Percentiles rank a stretch among this genome's conserved stretches.
phyloP scores from a whole-genome alignment of 2,888 invertebrate genomes.

The Dicyrtomina minuta region DNA sequence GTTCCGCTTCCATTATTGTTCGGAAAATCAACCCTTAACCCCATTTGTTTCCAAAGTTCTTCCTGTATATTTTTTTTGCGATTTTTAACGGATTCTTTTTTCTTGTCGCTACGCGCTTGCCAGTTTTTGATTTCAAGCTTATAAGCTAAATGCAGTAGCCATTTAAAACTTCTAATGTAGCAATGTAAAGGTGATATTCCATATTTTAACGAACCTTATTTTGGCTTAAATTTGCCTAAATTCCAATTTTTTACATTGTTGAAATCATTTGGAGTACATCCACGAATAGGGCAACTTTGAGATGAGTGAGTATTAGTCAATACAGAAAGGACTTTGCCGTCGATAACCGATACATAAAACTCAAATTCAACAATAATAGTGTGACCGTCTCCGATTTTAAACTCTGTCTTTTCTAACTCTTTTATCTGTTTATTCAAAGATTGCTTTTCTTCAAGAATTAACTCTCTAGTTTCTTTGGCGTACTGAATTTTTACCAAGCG shows the following conservation, averaged over 20 bases:
- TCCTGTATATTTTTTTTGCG: not conserved
- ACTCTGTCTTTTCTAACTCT: not conserved
- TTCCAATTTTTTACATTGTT: not conserved
- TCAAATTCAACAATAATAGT: not conserved
- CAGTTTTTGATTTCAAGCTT: not conserved
- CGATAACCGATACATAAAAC: not conserved
- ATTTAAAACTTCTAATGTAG: conserved; percentile 23
- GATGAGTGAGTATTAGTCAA: not conserved
- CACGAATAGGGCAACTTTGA: conserved; percentile 19
- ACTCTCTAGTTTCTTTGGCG: not conserved
- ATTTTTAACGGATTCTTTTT: not conserved
- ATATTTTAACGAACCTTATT: not conserved
- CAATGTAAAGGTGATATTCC: conserved; percentile 18
- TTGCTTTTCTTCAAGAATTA: not conserved
- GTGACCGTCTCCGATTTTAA: not conserved
- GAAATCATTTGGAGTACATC: not conserved
- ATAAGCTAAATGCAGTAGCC: conserved; percentile 18
- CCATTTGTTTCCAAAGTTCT: not conserved
- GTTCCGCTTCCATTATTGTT: not conserved
- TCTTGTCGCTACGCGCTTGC: not conserved
- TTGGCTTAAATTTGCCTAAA: not conserved
- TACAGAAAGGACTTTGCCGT: not conserved
- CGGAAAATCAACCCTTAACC: conserved; percentile 8
- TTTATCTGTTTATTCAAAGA: not conserved
- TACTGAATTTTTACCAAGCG: too few relatives aligned